phyloP scores from a whole-genome alignment of 2,113 vertebrate genomes.

The Rhinopomastus cyanomelas region DNA sequence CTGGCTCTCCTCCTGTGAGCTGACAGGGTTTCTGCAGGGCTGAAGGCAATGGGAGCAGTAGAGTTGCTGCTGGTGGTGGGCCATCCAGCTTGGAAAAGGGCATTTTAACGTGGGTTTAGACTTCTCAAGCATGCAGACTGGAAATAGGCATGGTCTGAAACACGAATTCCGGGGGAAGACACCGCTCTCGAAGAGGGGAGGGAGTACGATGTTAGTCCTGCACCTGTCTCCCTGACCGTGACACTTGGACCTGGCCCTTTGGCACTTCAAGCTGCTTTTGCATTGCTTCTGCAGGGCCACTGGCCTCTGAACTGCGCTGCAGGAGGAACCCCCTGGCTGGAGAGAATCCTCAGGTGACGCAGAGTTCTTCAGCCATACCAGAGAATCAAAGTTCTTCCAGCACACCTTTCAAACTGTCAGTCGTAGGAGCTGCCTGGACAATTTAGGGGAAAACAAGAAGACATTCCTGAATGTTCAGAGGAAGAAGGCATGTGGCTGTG shows the following conservation, averaged over 20 bases:
- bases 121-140: not conserved
- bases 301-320: rapidly evolving
- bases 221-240: not conserved
- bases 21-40: conserved; percentile 1
- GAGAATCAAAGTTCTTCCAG: not conserved
- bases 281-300: not conserved
- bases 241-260: not conserved
- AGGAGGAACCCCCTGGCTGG: not conserved
- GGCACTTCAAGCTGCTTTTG: not conserved
- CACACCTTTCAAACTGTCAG: not conserved
- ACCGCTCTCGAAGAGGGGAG: not conserved
- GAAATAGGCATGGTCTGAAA: not conserved
- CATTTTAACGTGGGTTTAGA: not conserved
- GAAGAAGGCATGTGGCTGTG: not conserved
- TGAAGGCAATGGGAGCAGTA: not conserved
- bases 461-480: not conserved
- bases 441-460: not conserved
- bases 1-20: not conserved
- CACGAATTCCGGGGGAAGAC: not conserved
- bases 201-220: not conserved
- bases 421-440: not conserved
- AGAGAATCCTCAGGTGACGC: not conserved
- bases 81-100: not conserved
- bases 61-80: not conserved
- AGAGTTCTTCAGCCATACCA: not conserved